Conservation (phyloP, 2,888 invertebrate species). For the Cosmia pyralina region DNA sequence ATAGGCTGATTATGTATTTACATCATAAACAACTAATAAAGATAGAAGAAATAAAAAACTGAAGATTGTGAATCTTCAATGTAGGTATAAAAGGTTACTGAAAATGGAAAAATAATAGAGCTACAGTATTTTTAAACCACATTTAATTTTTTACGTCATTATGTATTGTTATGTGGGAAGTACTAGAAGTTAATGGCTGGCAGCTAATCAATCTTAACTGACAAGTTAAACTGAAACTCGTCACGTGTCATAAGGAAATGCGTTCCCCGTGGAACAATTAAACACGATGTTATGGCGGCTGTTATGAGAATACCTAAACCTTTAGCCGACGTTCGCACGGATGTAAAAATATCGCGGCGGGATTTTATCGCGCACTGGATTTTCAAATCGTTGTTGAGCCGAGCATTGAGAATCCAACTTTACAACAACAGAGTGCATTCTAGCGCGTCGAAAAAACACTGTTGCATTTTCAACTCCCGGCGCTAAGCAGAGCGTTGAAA, state of each 20-base stretch:
- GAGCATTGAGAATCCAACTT: too few relatives aligned
- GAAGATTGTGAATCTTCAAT: not conserved
- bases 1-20: not conserved
- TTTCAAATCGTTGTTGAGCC: too few relatives aligned
- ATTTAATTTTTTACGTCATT: slow-evolving; percentile 22
- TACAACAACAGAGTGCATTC: too few relatives aligned
- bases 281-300: slow-evolving; percentile 15
- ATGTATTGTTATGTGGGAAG: slow-evolving; percentile 28
- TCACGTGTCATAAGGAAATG: slow-evolving; percentile 34
- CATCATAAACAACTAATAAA: not conserved
- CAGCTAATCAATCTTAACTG: slow-evolving; percentile 56
- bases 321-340: too few relatives aligned
- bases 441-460: too few relatives aligned
- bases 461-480: too few relatives aligned
- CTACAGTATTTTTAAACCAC: not conserved
- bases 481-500: too few relatives aligned
- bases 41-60: too few relatives aligned
- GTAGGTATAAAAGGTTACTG: not conserved
- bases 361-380: too few relatives aligned
- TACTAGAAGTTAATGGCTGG: slow-evolving; percentile 44
- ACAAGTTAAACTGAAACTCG: slow-evolving; percentile 47
- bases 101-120: not conserved
- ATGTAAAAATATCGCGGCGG: too few relatives aligned
- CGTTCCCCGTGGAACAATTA: slow-evolving; percentile 28
- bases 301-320: slow-evolving; percentile 15